phyloP scores from a whole-genome alignment of 2,888 invertebrate species.

The Acholoe squamosa region DNA sequence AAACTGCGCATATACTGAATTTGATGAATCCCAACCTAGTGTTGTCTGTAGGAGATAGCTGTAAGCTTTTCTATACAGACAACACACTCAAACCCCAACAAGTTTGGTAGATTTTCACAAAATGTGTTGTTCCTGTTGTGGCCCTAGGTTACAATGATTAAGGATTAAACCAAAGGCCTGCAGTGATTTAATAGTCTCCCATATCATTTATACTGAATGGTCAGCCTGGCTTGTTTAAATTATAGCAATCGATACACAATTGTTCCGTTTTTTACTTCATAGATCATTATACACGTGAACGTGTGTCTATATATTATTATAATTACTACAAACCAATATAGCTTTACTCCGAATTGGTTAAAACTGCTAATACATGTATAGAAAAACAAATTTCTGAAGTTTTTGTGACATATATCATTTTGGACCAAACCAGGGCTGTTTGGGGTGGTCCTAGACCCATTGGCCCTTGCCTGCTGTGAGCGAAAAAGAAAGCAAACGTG shows the following conservation, averaged over 20 bases:
- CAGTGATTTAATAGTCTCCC: background rate
- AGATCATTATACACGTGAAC: background rate
- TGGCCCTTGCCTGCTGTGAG: background rate
- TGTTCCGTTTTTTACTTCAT: background rate
- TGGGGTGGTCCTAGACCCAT: background rate
- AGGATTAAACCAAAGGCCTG: background rate
- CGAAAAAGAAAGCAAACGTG: background rate
- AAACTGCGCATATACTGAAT: background rate
- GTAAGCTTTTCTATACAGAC: slow-evolving; percentile 35
- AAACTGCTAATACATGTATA: slow-evolving; percentile 48
- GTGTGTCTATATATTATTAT: background rate
- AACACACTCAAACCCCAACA: background rate
- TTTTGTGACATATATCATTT: slow-evolving; percentile 16
- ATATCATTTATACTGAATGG: background rate
- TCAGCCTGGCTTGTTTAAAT: background rate
- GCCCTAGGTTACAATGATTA: background rate
- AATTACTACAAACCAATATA: slow-evolving; percentile 13
- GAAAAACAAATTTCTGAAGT: background rate
- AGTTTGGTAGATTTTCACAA: background rate
- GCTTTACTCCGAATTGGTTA: slow-evolving; percentile 50
- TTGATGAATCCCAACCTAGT: background rate
- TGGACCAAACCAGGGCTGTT: background rate
- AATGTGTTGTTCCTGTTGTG: slow-evolving; percentile 38
- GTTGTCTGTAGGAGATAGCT: background rate
- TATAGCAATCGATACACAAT: background rate